These are phyloP conservation scores for Nomada fabriciana DNA, from an alignment of 2,888 invertebrate genomes.

Conservation along the genomic window DNA sequence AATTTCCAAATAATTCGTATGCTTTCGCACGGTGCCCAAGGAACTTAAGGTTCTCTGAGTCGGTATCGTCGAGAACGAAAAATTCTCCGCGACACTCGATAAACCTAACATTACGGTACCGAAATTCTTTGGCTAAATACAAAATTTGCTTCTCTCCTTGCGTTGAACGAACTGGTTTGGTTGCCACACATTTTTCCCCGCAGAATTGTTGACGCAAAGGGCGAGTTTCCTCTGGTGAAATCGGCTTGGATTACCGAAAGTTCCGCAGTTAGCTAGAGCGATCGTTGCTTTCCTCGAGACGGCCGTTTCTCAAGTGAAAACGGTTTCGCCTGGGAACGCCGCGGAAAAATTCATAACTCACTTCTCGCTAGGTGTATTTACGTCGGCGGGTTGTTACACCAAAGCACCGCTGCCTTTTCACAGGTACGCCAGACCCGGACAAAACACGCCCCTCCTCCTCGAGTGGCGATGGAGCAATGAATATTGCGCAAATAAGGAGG, in stretches of 20 bases:
- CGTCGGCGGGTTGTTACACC: slow-evolving; percentile 28
- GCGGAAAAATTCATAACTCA: slow-evolving; percentile 40
- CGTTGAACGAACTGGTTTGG: neutral
- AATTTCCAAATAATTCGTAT: slow-evolving; percentile 62
- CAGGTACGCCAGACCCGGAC: neutral
- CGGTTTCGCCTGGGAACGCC: neutral
- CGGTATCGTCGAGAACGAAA: no score
- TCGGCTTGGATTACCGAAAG: slow-evolving; percentile 24
- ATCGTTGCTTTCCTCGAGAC: slow-evolving; percentile 23
- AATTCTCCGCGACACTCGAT: neutral
- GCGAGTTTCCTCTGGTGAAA: neutral
- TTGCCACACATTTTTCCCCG: neutral
- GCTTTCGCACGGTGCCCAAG: neutral
- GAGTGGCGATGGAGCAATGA: neutral
- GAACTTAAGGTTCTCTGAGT: no score
- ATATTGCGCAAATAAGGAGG: slow-evolving; percentile 4
- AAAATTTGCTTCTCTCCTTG: neutral
- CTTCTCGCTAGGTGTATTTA: slow-evolving; percentile 34
- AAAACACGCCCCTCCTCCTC: slow-evolving; percentile 6
- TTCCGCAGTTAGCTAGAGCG: neutral
- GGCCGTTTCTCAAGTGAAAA: slow-evolving; percentile 24
- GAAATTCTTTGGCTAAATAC: neutral
- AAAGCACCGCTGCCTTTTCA: slow-evolving; percentile 27
- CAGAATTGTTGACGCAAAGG: neutral
- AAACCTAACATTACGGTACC: neutral